Evolutionary conservation across 64 coral and sea anemone species (phyloP).

Genomic region (Montipora efflorescens): DNA sequence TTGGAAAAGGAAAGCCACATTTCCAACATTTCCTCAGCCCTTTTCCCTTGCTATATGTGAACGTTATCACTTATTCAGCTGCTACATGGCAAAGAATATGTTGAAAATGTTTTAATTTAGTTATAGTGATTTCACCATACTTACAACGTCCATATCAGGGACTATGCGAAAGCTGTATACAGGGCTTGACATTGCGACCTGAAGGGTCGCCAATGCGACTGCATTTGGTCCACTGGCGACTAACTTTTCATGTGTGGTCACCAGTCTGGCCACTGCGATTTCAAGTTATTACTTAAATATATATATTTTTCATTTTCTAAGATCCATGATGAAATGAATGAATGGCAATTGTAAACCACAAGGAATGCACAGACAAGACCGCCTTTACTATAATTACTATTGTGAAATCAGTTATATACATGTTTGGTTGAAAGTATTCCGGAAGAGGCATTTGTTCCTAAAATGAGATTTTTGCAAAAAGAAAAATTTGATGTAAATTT

Average conservation of each 20-base stretch:
- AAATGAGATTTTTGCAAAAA: slow-evolving; percentile 9
- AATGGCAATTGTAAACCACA: background rate
- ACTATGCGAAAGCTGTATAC: background rate
- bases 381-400: slow-evolving; percentile 2
- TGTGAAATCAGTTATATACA: background rate
- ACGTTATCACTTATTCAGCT: too few species aligned
- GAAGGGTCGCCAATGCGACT: slow-evolving; percentile 58
- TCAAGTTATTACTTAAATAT: background rate
- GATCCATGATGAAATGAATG: background rate
- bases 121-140: too few species aligned
- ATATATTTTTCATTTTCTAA: slow-evolving; percentile 4
- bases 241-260: slow-evolving; percentile 73
- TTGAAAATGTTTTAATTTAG: too few species aligned
- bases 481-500: background rate
- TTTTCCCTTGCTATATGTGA: too few species aligned
- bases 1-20: background rate
- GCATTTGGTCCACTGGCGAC: slow-evolving; percentile 56
- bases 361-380: background rate
- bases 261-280: slow-evolving; percentile 65
- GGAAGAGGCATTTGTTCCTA: slow-evolving; percentile 11
- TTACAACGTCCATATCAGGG: too few species aligned
- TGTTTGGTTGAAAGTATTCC: slow-evolving; percentile 8
- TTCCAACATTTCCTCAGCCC: too few species aligned
- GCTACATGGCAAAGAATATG: too few species aligned
- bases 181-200: slow-evolving; percentile 59